A percentile compares a stretch with the other conserved stretches of the same genome.
Evolutionary conservation across 53 echinoderm and acorn worm species (phyloP).

Genomic region (Hippasteria phrygiana): DNA sequence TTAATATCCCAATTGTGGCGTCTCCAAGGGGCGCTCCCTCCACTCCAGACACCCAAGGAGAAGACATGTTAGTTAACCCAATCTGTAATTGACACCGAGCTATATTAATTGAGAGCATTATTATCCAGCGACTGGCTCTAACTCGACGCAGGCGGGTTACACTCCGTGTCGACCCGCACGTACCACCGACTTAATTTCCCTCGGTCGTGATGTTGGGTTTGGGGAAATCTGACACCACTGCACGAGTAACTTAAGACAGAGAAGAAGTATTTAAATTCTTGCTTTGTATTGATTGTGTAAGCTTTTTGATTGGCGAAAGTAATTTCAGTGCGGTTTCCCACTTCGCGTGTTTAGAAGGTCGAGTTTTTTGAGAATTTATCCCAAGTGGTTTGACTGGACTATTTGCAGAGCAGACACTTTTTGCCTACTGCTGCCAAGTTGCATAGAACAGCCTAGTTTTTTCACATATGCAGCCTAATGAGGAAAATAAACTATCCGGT

Average conservation of each 20-base stretch:
- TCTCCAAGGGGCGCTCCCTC: neutral
- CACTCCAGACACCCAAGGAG: conserved; percentile 6
- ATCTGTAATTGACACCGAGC: conserved; percentile 33
- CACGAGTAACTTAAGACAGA: conserved; percentile 28
- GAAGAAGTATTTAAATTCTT: conserved; percentile 27
- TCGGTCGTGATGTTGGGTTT: conserved; percentile 40
- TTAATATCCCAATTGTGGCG: neutral
- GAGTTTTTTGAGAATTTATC: too few species aligned
- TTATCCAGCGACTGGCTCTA: neutral
- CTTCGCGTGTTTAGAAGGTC: neutral
- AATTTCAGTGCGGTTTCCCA: neutral
- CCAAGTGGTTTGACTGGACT: too few species aligned
- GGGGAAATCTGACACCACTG: conserved; percentile 18
- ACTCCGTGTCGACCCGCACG: neutral
- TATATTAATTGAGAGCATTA: conserved; percentile 11
- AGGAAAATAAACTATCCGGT: too few species aligned
- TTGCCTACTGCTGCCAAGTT: too few species aligned
- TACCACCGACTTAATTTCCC: conserved; percentile 20
- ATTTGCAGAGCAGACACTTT: too few species aligned
- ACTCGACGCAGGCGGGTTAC: neutral
- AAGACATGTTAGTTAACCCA: neutral
- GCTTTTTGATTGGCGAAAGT: neutral
- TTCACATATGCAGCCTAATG: too few species aligned
- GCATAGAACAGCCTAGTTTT: too few species aligned
- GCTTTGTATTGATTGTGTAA: neutral